Conservation (phyloP, 64 coral and sea anemone species). For the Stylophora pistillata region DNA sequence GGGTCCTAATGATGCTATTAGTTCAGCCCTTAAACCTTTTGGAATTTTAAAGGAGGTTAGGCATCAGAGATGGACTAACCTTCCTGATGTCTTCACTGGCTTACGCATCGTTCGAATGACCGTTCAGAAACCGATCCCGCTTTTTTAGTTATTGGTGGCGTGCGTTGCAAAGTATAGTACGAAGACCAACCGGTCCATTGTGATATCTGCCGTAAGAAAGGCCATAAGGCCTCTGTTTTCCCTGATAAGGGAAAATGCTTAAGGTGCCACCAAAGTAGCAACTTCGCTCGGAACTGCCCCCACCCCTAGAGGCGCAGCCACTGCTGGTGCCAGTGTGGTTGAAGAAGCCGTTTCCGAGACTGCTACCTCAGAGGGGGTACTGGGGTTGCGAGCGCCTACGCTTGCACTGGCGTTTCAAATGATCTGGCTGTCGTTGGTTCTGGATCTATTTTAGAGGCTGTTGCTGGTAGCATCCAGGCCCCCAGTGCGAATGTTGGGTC, state of each 20-base stretch:
- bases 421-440: too few relatives aligned
- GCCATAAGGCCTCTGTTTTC: not conserved
- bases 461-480: too few relatives aligned
- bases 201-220: not conserved
- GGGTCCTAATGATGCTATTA: not conserved
- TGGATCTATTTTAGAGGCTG: too few relatives aligned
- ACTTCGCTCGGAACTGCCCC: not conserved
- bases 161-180: not conserved
- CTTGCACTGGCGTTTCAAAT: too few relatives aligned
- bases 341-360: not conserved
- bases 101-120: not conserved
- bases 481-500: too few relatives aligned
- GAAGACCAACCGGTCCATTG: not conserved
- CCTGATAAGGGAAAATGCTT: not conserved
- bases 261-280: not conserved
- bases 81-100: not conserved
- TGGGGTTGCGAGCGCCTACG: too few relatives aligned
- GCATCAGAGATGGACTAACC: not conserved
- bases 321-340: not conserved
- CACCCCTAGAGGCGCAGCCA: not conserved
- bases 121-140: not conserved
- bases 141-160: not conserved
- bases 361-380: too few relatives aligned
- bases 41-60: not conserved
- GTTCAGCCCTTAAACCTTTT: not conserved